A percentile compares a stretch with the other conserved stretches of the same genome.
phyloP scores from a whole-genome alignment of 2,113 vertebrate genomes.

The Rafetus swinhoei region DNA sequence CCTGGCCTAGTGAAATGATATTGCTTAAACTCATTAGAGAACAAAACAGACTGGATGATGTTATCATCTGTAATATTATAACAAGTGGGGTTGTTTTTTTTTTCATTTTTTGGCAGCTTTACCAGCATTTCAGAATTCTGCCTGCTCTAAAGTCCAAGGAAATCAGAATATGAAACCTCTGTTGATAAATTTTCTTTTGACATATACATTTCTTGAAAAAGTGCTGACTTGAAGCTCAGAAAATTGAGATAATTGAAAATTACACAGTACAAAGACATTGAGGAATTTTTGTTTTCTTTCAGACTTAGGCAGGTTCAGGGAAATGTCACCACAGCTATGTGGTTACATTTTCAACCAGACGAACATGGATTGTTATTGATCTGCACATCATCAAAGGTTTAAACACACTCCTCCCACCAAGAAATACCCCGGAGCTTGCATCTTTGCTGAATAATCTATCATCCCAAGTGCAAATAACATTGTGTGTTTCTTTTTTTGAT shows the following conservation, averaged over 20 bases:
- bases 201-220: conserved; percentile 70
- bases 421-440: neutral
- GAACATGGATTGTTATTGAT: neutral
- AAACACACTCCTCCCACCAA: neutral
- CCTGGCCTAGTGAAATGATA: conserved; percentile 54
- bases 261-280: conserved; percentile 5
- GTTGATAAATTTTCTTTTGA: conserved; percentile 73
- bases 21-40: conserved; percentile 62
- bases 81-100: conserved; percentile 23
- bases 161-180: conserved; percentile 77
- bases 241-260: conserved; percentile 63
- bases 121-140: conserved; percentile 49
- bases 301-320: conserved; percentile 30
- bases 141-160: conserved; percentile 73
- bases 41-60: conserved; percentile 65
- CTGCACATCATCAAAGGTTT: conserved; percentile 4
- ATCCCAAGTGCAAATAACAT: conserved; percentile 3
- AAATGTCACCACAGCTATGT: conserved; percentile 44
- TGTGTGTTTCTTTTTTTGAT: neutral
- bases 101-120: conserved; percentile 66
- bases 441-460: neutral
- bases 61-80: conserved; percentile 77
- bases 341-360: neutral
- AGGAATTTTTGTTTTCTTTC: conserved; percentile 23
- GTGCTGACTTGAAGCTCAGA: conserved; percentile 59